These are phyloP conservation scores for Chloroceryle aenea DNA, from an alignment of 2,113 vertebrate genomes.

Conservation along the genomic window DNA sequence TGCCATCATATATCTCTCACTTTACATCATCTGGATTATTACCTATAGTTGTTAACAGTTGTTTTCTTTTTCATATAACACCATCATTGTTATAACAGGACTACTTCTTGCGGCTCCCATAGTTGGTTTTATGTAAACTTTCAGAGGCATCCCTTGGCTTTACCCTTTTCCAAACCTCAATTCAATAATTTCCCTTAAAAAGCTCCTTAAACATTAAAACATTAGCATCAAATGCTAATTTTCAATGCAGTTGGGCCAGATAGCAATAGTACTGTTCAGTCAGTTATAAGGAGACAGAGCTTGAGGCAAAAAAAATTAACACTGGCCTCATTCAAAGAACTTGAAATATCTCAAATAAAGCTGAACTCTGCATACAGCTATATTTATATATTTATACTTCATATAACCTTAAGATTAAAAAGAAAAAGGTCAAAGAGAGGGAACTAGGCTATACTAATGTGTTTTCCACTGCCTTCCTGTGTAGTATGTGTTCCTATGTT, in stretches of 20 bases:
- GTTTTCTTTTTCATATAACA: neutral
- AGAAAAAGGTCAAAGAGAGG: neutral
- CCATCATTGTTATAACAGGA: neutral
- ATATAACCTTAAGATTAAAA: neutral
- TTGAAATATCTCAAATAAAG: neutral
- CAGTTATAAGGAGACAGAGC: neutral
- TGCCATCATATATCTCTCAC: neutral
- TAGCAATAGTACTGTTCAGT: neutral
- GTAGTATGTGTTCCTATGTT: neutral
- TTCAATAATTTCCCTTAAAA: neutral
- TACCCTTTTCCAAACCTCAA: neutral
- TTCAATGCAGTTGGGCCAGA: neutral
- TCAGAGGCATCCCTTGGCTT: neutral
- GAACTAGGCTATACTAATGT: neutral
- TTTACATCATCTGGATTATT: neutral
- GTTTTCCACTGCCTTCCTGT: neutral
- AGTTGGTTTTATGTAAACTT: neutral
- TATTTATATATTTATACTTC: neutral
- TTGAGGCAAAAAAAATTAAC: neutral
- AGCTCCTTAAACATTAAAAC: neutral
- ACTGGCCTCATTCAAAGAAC: neutral
- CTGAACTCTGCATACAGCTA: neutral
- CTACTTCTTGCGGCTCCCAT: neutral
- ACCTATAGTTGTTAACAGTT: neutral
- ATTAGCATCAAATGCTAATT: neutral